Evolutionary conservation across 2,113 vertebrate species (phyloP).

Genomic region (Poecilia latipinna): DNA sequence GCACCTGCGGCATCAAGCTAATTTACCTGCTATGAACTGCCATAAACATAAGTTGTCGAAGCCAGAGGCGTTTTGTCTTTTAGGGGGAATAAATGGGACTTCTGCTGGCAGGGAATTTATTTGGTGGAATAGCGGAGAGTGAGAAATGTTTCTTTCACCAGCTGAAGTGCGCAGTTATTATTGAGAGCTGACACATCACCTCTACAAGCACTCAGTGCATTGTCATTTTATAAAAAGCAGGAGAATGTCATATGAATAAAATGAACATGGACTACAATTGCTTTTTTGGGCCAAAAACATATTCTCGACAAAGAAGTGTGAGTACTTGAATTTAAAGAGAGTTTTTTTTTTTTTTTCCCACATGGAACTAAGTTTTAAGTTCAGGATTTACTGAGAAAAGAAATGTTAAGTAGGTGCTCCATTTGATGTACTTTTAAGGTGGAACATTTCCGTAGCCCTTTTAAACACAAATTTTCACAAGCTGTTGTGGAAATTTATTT

Average conservation of each 20-base stretch:
- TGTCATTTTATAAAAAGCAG: conserved; percentile 25
- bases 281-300: not conserved
- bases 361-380: not conserved
- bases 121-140: conserved; percentile 26
- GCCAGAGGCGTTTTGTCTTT: conserved; percentile 3
- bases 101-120: conserved; percentile 33
- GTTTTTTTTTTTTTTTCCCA: too few species aligned
- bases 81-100: conserved; percentile 12
- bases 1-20: conserved; percentile 3
- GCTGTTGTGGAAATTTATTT: too few species aligned
- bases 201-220: conserved; percentile 14
- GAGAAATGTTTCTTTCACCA: conserved; percentile 20
- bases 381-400: too few species aligned
- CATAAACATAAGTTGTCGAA: conserved; percentile 31
- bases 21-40: conserved; percentile 9
- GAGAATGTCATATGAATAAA: not conserved
- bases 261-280: not conserved
- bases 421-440: too few species aligned
- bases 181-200: conserved; percentile 23
- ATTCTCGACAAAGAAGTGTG: not conserved
- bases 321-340: not conserved
- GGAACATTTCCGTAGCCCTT: too few species aligned
- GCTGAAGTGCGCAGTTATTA: conserved; percentile 4
- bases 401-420: too few species aligned
- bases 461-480: too few species aligned